Conservation (phyloP, 1,140 invertebrate species). For the Sesamia nonagrioides region DNA sequence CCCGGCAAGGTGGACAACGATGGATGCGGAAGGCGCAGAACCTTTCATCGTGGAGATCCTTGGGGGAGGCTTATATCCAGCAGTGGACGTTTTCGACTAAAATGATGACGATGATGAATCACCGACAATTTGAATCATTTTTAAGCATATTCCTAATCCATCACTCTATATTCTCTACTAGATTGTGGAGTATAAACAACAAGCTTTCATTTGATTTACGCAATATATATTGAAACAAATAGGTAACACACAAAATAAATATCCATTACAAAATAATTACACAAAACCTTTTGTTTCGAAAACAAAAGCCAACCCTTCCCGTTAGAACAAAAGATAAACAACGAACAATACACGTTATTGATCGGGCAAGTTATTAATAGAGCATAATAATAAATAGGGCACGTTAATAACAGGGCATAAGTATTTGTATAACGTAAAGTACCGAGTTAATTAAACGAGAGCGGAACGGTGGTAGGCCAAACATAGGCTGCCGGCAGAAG, state of each 20-base stretch:
- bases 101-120: too few relatives aligned
- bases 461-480: neutral
- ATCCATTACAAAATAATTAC: neutral
- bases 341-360: conserved; percentile 14
- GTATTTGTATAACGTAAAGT: conserved; percentile 37
- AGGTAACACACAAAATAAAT: neutral
- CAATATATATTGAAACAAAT: neutral
- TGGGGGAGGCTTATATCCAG: too few relatives aligned
- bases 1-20: too few relatives aligned
- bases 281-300: conserved; percentile 7
- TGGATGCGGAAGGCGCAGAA: too few relatives aligned
- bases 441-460: conserved; percentile 32
- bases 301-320: conserved; percentile 15
- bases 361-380: conserved; percentile 14
- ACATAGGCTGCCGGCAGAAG: too few relatives aligned
- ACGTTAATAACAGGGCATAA: conserved; percentile 18
- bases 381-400: neutral
- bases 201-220: neutral
- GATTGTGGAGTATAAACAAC: neutral
- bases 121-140: too few relatives aligned
- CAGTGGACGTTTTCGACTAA: too few relatives aligned
- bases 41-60: too few relatives aligned
- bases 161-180: too few relatives aligned
- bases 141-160: too few relatives aligned
- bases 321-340: conserved; percentile 28